These are phyloP conservation scores for Heliconius eleuchia DNA, from an alignment of 1,140 invertebrate genomes.

Conservation along the genomic window DNA sequence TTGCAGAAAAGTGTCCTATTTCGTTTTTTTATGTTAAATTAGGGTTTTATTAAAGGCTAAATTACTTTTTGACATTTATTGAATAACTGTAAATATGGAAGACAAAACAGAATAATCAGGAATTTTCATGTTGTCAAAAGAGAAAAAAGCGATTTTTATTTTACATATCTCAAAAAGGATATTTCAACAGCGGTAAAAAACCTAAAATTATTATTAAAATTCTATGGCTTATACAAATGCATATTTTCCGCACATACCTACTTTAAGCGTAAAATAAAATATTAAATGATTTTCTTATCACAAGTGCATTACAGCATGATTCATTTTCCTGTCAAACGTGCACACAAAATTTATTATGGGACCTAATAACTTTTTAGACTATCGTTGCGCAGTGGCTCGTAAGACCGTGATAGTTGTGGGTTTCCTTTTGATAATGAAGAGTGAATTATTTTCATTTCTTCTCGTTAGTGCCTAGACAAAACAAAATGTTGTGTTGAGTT, in stretches of 20 bases:
- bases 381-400: too few relatives aligned
- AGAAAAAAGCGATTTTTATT: too few relatives aligned
- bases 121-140: too few relatives aligned
- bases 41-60: not conserved
- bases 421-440: too few relatives aligned
- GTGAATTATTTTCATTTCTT: too few relatives aligned
- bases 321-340: constrained; percentile 38
- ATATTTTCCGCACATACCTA: not conserved
- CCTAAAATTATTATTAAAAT: not conserved
- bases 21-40: not conserved
- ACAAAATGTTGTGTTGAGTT: too few relatives aligned
- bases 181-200: too few relatives aligned
- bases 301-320: constrained; percentile 22
- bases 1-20: not conserved
- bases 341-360: constrained; percentile 24
- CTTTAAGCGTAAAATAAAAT: constrained; percentile 10
- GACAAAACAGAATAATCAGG: too few relatives aligned
- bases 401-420: too few relatives aligned
- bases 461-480: too few relatives aligned
- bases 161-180: too few relatives aligned
- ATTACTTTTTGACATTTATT: not conserved
- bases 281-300: constrained; percentile 26
- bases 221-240: not conserved
- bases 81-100: not conserved
- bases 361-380: not conserved